These are phyloP conservation scores for Sylvia atricapilla DNA, from an alignment of 2,113 vertebrate species.

Conservation along the genomic window DNA sequence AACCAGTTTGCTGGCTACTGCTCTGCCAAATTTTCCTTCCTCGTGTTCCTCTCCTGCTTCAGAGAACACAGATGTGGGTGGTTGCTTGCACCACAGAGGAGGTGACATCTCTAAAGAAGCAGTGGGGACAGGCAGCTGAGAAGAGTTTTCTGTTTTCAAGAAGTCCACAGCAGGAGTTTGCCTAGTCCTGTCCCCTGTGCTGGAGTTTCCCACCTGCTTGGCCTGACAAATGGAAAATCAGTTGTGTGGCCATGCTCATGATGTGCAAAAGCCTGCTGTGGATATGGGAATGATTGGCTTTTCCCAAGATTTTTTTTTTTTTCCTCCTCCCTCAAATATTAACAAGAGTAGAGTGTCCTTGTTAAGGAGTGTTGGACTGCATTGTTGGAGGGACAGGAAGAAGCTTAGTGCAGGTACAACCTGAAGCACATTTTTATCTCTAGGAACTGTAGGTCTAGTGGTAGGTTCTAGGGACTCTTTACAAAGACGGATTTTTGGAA, in stretches of 20 bases:
- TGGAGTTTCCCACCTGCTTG: neutral
- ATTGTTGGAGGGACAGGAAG: neutral
- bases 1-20: neutral
- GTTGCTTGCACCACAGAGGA: neutral
- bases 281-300: neutral
- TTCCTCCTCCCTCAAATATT: neutral
- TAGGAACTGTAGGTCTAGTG: neutral
- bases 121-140: neutral
- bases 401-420: accelerated
- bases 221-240: neutral
- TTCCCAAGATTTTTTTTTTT: neutral
- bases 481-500: neutral
- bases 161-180: accelerated
- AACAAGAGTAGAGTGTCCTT: neutral
- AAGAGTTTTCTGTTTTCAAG: neutral
- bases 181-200: accelerated
- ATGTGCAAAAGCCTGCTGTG: neutral
- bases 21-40: neutral
- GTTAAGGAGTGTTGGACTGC: neutral
- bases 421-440: accelerated
- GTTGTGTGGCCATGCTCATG: neutral
- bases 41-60: neutral
- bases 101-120: neutral
- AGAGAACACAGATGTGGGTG: neutral
- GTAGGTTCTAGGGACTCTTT: neutral